Evolutionary conservation across 2,113 vertebrate species (phyloP), one percentile per base, ranked within the genome.

Genomic region (Spea multiplicata): DNA sequence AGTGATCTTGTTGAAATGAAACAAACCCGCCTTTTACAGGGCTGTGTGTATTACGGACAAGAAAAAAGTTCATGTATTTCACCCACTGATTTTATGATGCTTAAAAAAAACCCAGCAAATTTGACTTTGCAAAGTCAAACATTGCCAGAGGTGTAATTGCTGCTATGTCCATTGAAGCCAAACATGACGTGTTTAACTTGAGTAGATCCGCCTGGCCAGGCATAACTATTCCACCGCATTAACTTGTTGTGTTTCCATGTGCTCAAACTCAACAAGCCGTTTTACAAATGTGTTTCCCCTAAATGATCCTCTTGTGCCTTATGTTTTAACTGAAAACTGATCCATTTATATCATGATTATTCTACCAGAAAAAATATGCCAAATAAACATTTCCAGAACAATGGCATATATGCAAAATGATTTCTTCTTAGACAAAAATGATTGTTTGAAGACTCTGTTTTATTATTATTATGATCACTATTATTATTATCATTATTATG

Each of bases 81-180:
- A 81, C 76, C 71, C 83, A 82, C 59, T 83, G 82, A 81, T 82
- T 84, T 52, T 81, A 86, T 53, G 16, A 49, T 46, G 44, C 71
- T 59, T 46, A 57, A 16, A 76, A 80, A 67, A 47, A 79, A 72
- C n/a, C 82, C 12, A 66, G 44, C 82, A 79, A 71, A 82, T 62
- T 9, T 66, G 45, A 78, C 87, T 86, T 72, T 69, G 79, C 86
- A 83, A 88, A 88, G 86, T 86, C 87, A 89, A 85, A 86, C 71
- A 74, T 50, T 81, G 84, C 83, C 83, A 62, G 74, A 84, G 83
- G 86, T 83, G 55, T 66, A 79, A 76, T 73, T 73, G 85, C 17
- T 85, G 70, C 75, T 82, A 66, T 82, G 85, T 69, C 76, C 16
- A 68, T 50, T 74, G 48, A 55, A 84, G 73, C 86, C 88, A 84